phyloP scores from a whole-genome alignment of 1,140 invertebrate genomes.

The Magallana ariakensis region DNA sequence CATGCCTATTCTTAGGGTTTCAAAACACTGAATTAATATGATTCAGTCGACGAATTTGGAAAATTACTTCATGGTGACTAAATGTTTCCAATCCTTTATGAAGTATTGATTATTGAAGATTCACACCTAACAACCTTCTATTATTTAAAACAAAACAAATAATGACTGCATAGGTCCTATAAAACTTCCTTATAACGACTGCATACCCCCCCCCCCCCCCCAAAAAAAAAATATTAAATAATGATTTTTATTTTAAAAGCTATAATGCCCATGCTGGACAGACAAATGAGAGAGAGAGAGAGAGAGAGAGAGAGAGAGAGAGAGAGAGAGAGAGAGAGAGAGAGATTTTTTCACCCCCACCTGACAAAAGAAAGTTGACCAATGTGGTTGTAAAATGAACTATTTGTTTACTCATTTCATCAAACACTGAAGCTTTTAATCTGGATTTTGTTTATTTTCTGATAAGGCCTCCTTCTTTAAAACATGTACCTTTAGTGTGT shows the following conservation, averaged over 20 bases:
- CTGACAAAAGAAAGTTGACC: neutral
- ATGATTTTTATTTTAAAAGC: neutral
- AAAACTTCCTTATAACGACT: no score
- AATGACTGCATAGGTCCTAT: no score
- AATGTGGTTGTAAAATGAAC: neutral
- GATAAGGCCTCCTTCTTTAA: neutral
- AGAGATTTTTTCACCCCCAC: neutral
- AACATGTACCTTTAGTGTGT: neutral
- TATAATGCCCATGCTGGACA: neutral
- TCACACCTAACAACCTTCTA: neutral
- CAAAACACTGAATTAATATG: neutral
- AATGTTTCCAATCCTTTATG: neutral
- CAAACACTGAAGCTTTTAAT: neutral
- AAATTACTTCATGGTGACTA: neutral
- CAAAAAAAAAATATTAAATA: neutral
- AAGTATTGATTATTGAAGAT: neutral
- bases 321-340: no score
- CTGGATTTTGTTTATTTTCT: neutral
- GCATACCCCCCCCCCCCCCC: neutral
- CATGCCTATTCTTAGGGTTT: neutral
- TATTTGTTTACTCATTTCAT: conserved; percentile 17
- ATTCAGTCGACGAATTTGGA: neutral
- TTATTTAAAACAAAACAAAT: neutral
- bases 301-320: no score
- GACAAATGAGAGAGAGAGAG: no score